These are phyloP conservation scores for Calephelis perditalis DNA, from an alignment of 2,888 invertebrate genomes.

Conservation along the genomic window DNA sequence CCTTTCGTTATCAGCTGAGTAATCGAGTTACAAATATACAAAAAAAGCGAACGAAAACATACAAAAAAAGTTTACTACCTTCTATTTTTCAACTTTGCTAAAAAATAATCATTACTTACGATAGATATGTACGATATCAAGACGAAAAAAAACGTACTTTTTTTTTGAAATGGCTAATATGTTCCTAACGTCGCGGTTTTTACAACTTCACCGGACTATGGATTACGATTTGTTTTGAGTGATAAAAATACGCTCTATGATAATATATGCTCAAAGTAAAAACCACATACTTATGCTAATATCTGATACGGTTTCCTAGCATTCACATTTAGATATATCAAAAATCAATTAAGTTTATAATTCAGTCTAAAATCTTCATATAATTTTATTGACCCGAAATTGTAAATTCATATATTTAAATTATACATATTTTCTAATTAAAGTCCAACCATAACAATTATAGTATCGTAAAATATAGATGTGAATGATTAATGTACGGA, in stretches of 20 bases:
- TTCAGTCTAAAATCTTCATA: conserved; percentile 10
- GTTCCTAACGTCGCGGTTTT: too few relatives aligned
- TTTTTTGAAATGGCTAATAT: too few relatives aligned
- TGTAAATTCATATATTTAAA: conserved; percentile 11
- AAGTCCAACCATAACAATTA: conserved; percentile 5
- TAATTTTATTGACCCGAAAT: conserved; percentile 6
- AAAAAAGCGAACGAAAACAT: too few relatives aligned
- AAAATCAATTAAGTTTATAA: conserved; percentile 10
- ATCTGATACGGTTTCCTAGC: conserved; percentile 24
- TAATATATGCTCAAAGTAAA: conserved; percentile 10
- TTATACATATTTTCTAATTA: conserved; percentile 4
- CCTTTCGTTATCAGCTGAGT: too few relatives aligned
- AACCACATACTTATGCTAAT: conserved; percentile 28
- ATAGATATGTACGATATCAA: too few relatives aligned
- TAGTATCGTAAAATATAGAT: conserved; percentile 3
- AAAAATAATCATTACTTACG: too few relatives aligned
- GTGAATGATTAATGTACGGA: neutral
- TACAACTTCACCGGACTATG: too few relatives aligned
- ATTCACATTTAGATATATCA: conserved; percentile 10
- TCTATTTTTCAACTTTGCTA: too few relatives aligned
- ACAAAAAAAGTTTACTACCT: too few relatives aligned
- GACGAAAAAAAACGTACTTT: too few relatives aligned
- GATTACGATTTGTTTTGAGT: too few relatives aligned
- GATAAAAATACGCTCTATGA: neutral
- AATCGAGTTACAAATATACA: too few relatives aligned